A percentile compares a stretch with the other conserved stretches of the same genome.
Conservation (phyloP, 53 echinoderm and acorn worm species). For the Antedon mediterranea region DNA sequence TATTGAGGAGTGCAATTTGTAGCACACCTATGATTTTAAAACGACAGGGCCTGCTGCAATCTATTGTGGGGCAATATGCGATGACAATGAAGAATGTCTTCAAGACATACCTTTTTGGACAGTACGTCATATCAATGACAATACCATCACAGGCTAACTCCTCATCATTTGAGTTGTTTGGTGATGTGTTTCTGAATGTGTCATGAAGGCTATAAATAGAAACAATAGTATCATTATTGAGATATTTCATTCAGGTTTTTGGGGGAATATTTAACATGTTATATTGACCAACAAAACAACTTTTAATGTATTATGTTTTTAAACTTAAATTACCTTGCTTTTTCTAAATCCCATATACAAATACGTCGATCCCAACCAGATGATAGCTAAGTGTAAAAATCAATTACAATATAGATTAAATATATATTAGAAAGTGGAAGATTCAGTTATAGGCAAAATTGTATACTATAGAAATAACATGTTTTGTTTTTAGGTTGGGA, state of each 20-base stretch:
- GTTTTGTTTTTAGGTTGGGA: too few species aligned
- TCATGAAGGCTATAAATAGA: conserved; percentile 45
- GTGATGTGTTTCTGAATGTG: conserved; percentile 67
- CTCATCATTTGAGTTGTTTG: conserved; percentile 40
- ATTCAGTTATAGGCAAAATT: too few species aligned
- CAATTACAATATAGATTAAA: not conserved
- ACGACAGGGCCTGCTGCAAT: too few species aligned
- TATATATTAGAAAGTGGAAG: not conserved
- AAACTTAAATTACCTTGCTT: conserved; percentile 32
- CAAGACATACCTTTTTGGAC: conserved; percentile 49
- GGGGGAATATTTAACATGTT: too few species aligned
- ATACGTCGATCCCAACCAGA: conserved; percentile 96
- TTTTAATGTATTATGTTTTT: too few species aligned
- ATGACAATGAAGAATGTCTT: too few species aligned
- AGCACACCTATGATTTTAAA: too few species aligned
- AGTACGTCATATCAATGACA: conserved; percentile 92
- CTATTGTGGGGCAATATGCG: not conserved
- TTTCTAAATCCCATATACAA: conserved; percentile 88
- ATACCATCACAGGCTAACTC: conserved; percentile 98
- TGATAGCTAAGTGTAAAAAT: conserved; percentile 36
- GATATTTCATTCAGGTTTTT: not conserved
- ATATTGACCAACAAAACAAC: too few species aligned
- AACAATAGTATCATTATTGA: not conserved
- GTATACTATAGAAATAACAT: too few species aligned
- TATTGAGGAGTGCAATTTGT: too few species aligned